Conservation (phyloP, 1,140 invertebrate species). For the Tetramorium alpestre region DNA sequence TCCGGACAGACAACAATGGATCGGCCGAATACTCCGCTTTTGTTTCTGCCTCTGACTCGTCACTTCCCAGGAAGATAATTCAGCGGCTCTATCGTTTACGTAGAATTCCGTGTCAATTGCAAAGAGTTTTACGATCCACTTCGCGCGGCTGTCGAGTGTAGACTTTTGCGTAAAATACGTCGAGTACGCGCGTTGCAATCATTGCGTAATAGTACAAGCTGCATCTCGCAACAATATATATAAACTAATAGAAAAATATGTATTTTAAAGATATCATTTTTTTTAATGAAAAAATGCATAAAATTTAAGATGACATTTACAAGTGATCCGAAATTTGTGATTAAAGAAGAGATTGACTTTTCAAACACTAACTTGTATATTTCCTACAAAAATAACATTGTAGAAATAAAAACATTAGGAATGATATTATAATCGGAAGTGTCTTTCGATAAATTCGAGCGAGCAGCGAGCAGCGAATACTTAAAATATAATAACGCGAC, state of each 20-base stretch:
- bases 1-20: constrained; percentile 5
- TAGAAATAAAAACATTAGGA: background rate
- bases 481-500: constrained; percentile 4
- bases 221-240: background rate
- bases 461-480: background rate
- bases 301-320: background rate
- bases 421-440: background rate
- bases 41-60: constrained; percentile 17
- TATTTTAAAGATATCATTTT: background rate
- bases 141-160: background rate
- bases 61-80: constrained; percentile 62
- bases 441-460: background rate
- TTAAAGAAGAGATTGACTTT: background rate
- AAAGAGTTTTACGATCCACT: constrained; percentile 25
- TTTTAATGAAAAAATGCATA: background rate
- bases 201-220: background rate
- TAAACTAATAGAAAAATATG: background rate
- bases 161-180: constrained; percentile 7
- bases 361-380: background rate
- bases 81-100: constrained; percentile 6
- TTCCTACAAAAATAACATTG: background rate
- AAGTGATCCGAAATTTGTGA: background rate
- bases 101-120: constrained; percentile 34
- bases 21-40: constrained; percentile 14
- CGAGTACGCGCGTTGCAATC: background rate